Evolutionary conservation across 2,888 invertebrate species (phyloP), one percentile per base, ranked within the genome.

Genomic region (Tetragonisca angustula): DNA sequence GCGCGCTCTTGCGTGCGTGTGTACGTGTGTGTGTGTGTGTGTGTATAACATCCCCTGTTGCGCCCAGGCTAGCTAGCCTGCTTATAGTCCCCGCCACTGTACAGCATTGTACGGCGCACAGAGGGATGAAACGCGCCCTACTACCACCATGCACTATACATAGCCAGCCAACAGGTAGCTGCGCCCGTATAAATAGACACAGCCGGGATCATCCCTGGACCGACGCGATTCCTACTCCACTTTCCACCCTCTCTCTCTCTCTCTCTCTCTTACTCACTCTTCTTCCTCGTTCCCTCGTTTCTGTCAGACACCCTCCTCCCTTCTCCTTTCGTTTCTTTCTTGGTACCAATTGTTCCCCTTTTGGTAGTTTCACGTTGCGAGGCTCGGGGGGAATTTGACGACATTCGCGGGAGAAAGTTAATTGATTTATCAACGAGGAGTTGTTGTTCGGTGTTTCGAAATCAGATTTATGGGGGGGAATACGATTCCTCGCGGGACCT

Each of bases 121-220:
- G 72, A 27, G 81, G 74, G 83, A 86, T 76, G 88, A 86, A 73
- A 86, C 61, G 86, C 86, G 76, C 64, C 61, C 81, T 74, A 76
- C 76, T 77, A 81, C 64, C 67, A 36, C 0, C 36, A 9, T 9
- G 36, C 70, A 76, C 79, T 77, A 79, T 82, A 83, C 80, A 86
- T 85, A 89, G 89, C 90, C 93, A 93, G 90, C 92, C 93, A 93
- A 93, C 93, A 93, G 93, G 93, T 93, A 93, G 93, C 92, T 89
- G 91, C 89, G 88, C 87, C 89, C 90, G 89, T 94, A 94, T 94
- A 94, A 94, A 94, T 94, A 94, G 93, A 94, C 90, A 90, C 91
- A 92, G 91, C 92, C 91, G 88, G 91, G 92, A 92, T 93, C 92
- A 91, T 91, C 92, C 92, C 92, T 89, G 91, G 91, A 90, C 88